Conservation (phyloP, 2,888 invertebrate genomes). For the Plebejus melissa region DNA sequence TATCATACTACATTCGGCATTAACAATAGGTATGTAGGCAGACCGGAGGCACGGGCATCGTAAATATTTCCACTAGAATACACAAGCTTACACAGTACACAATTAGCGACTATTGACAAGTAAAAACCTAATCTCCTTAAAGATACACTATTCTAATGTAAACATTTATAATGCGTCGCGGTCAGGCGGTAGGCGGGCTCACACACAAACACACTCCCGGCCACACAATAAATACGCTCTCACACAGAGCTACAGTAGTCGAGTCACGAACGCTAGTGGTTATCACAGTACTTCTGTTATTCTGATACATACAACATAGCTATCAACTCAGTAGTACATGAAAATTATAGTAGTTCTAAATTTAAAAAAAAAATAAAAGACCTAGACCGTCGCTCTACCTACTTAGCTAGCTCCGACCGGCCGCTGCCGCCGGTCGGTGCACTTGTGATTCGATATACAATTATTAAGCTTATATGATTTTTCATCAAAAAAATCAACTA, state of each 20-base stretch:
- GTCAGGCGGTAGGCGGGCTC: conserved; percentile 5
- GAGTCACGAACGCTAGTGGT: conserved; percentile 60
- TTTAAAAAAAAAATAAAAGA: conserved; percentile 54
- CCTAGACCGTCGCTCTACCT: conserved; percentile 57
- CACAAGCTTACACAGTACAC: conserved; percentile 15
- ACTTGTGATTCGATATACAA: conserved; percentile 29
- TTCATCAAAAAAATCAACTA: conserved; percentile 50
- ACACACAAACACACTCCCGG: conserved; percentile 1
- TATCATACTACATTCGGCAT: not conserved
- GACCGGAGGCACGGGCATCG: not conserved
- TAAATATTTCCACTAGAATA: conserved; percentile 37
- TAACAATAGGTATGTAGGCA: not conserved
- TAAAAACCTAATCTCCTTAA: conserved; percentile 23
- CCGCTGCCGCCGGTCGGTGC: conserved; percentile 14
- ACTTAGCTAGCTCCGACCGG: conserved; percentile 46
- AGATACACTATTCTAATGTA: conserved; percentile 25
- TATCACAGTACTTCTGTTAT: conserved; percentile 70
- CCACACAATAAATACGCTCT: conserved; percentile 29
- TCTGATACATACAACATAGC: conserved; percentile 44
- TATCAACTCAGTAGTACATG: conserved; percentile 35
- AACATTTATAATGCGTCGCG: conserved; percentile 24
- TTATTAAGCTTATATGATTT: conserved; percentile 48
- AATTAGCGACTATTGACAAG: conserved; percentile 27
- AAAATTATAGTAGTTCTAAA: conserved; percentile 45
- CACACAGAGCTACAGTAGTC: conserved; percentile 40